A percentile compares a stretch with the other conserved stretches of the same genome.
These are phyloP conservation scores for Crossocerus cetratus DNA, from an alignment of 2,888 invertebrate genomes.

Conservation along the genomic window DNA sequence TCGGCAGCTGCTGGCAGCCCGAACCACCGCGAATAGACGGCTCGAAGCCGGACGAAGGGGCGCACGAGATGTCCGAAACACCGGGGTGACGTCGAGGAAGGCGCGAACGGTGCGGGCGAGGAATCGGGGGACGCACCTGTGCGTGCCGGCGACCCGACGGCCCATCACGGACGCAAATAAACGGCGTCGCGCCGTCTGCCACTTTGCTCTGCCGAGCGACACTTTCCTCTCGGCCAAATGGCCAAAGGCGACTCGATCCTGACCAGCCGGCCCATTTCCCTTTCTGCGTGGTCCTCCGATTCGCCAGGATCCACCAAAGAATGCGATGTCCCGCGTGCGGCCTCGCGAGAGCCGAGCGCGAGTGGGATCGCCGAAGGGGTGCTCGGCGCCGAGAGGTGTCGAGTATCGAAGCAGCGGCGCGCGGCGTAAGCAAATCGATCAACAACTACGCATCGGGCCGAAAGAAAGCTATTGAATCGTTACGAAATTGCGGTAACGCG, in stretches of 20 bases:
- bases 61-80: slow-evolving; percentile 20
- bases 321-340: too few relatives aligned
- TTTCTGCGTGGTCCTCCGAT: not conserved
- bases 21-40: slow-evolving; percentile 44
- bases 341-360: too few relatives aligned
- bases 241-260: slow-evolving; percentile 31
- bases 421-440: too few relatives aligned
- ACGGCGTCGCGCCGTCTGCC: slow-evolving; percentile 74
- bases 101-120: slow-evolving; percentile 16
- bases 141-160: slow-evolving; percentile 39
- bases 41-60: slow-evolving; percentile 17
- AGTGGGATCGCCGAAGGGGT: too few relatives aligned
- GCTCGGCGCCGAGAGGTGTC: too few relatives aligned
- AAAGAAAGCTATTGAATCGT: too few relatives aligned
- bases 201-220: slow-evolving; percentile 25
- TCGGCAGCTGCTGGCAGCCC: slow-evolving; percentile 23
- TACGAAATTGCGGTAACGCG: not conserved
- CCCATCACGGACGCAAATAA: slow-evolving; percentile 68
- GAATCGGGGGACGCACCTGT: slow-evolving; percentile 49
- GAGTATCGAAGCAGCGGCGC: too few relatives aligned
- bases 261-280: slow-evolving; percentile 2
- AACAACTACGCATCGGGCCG: too few relatives aligned
- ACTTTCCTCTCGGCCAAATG: slow-evolving; percentile 37
- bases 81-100: slow-evolving; percentile 28
- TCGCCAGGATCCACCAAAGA: not conserved